Base-by-base conservation (phyloP, 1,140 invertebrate genomes). In the Cecropterus lyciades region DNA sequence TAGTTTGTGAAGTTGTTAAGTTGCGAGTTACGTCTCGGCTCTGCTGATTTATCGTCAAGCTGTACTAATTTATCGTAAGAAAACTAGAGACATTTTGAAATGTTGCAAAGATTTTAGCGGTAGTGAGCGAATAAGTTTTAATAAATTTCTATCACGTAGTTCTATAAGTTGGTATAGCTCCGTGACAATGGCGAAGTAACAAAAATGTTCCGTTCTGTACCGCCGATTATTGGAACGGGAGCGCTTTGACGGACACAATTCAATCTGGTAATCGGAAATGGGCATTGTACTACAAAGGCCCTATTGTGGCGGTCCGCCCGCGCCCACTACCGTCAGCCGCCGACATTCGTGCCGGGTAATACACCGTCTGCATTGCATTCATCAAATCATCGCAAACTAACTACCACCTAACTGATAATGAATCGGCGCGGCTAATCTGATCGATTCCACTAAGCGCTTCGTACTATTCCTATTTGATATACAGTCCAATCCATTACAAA, bases 211-310 rank as follows among this genome's bases (percentile, higher is more conserved):
- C 65, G 67, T 59, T 72, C 67, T 55, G 46, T 52, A 27, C 49
- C 51, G 67, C 65, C 68, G 73, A 79, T 83, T 82, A 85, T 86
- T 83, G 79, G 70, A 82, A 79, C 73, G 65, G 70, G 70, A 79
- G 75, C 75, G 75, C 82, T 86, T 82, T 89, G 87, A 85, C 82
- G 75, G 80, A 79, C 78, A 75, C 87, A 75, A 89, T 90, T 87
- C 82, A 89, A 88, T 90, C 86, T 90, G 83, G 85, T 90, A 89
- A 91, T 90, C 89, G 87, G 89, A 90, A 90, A 91, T 91, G 87
- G 86, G 80, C 77, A 89, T 85, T 85, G 84, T 89, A 75, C 82
- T 87, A 85, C 86, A 87, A 90, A 87, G 86, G 77, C 75, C 77
- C 72, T n/a, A 85, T 90, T 89, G 86, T 89, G 73, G 73, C 68